Base-by-base conservation (phyloP, 2,113 vertebrate species). In the Ophthalmolycus amberensis region DNA sequence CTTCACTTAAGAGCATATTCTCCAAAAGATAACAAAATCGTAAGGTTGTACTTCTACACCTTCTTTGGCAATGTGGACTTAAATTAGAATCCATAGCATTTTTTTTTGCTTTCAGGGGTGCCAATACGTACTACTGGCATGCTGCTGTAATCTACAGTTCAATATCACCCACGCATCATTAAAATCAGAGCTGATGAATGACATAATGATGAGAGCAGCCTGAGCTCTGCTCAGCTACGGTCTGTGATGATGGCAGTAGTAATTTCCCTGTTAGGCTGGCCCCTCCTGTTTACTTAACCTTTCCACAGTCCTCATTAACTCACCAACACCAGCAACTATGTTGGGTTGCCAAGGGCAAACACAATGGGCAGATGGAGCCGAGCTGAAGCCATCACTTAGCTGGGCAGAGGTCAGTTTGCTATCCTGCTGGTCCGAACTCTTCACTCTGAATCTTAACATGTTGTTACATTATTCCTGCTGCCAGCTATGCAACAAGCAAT, bases 271-370 rank as follows among this genome's bases (percentile, higher is more conserved):
- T 92, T 91, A 93, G 91, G 73, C 85, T 66, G 84, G 88, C 91
- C 92, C 91, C 92, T 94, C 94, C 94, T 95, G 95, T 94, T 94
- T 94, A 93, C 92, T 94, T 95, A 94, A 95, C 95, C 95, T 95
- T 94, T 95, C 91, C 60, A 27, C 91, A 91, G 90, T 91, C 91
- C 93, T 95, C 94, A 95, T 95, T 95, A 95, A 91, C 93, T 94
- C 90, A 75, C 88, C 90, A 90, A 84, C 90, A 90, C 88, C 80
- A 88, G 83, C 83, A 72, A 88, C 89, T 88, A 88, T 81, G 84
- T 91, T 88, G 85, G 85, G 90, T 91, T 94, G 93, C 94, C 92
- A 93, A 92, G 92, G 93, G 90, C 93, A 91, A 89, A 90, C 77
- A 92, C 91, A 93, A 92, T 91, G 84, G 86, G 83, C 93, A 94